phyloP scores from a whole-genome alignment of 2,888 invertebrate species.

The Camptogramma bilineatum region DNA sequence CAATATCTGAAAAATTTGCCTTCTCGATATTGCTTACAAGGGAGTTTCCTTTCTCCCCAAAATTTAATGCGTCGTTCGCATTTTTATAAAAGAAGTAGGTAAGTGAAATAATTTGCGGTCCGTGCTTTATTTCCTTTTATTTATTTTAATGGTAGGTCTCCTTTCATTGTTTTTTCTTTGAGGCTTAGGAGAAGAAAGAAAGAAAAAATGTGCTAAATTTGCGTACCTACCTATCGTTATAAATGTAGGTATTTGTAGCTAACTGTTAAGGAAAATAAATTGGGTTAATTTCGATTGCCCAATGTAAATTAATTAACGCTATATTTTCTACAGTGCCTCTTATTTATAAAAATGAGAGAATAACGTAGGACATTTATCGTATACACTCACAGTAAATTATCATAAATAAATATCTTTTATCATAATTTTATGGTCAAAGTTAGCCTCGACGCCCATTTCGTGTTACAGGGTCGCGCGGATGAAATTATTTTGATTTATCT shows the following conservation, averaged over 20 bases:
- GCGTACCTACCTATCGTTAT: conserved; percentile 60
- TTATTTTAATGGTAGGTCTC: conserved; percentile 84
- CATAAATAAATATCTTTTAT: conserved; percentile 79
- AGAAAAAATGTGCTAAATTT: conserved; percentile 69
- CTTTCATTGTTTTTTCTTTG: conserved; percentile 78
- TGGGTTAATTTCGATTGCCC: conserved; percentile 65
- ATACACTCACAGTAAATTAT: conserved; percentile 71
- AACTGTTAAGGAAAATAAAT: conserved; percentile 68
- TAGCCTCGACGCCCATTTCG: conserved; percentile 71
- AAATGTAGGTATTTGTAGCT: conserved; percentile 65
- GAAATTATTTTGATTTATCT: conserved; percentile 49
- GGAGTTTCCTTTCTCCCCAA: conserved; percentile 85
- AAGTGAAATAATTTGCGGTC: conserved; percentile 85
- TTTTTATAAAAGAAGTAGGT: conserved; percentile 85
- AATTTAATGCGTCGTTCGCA: conserved; percentile 86
- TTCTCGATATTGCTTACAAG: conserved; percentile 86
- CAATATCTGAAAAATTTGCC: conserved; percentile 86
- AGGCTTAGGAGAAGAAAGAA: conserved; percentile 66
- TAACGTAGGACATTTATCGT: conserved; percentile 62
- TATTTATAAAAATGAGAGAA: conserved; percentile 35
- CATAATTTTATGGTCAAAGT: conserved; percentile 77
- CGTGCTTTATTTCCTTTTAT: conserved; percentile 84
- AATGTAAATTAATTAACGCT: conserved; percentile 64
- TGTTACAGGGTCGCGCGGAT: conserved; percentile 68
- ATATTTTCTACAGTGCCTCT: conserved; percentile 34